Evolutionary conservation across 2,888 invertebrate species (phyloP).

Genomic region (Papilio elwesi): DNA sequence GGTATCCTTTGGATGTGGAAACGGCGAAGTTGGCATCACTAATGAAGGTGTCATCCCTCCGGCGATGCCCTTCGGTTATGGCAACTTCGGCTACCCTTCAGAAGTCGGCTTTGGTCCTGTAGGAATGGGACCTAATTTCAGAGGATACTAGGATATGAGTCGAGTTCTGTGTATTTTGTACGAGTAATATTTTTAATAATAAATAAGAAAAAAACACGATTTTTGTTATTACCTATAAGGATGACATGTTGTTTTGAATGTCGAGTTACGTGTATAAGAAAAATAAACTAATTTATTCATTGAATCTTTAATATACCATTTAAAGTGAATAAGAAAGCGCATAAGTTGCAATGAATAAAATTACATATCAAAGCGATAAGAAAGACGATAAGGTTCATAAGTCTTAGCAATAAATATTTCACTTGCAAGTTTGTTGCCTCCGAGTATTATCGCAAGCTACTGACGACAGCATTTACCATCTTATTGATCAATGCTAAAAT

Average conservation of each 20-base stretch:
- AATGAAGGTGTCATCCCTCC: conserved; percentile 26
- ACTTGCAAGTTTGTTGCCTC: no score
- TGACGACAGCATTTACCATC: no score
- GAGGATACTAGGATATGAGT: not conserved
- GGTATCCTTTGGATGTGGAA: conserved; percentile 46
- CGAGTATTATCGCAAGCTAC: no score
- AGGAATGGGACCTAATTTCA: conserved; percentile 13
- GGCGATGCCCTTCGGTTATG: conserved; percentile 27
- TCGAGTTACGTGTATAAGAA: not conserved
- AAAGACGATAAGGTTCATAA: no score
- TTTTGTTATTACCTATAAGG: not conserved
- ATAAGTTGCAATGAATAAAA: no score
- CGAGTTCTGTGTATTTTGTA: not conserved
- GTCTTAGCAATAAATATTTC: no score
- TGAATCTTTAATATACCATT: no score
- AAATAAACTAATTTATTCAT: no score
- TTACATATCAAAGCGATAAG: no score
- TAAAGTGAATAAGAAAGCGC: no score
- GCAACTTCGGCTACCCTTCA: conserved; percentile 27
- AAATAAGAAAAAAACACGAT: not conserved
- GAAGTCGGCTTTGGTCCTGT: conserved; percentile 27
- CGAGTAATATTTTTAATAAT: not conserved
- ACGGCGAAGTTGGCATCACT: conserved; percentile 40
- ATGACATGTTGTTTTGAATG: not conserved
- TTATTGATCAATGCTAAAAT: no score